These are phyloP conservation scores for Solenodon paradoxus DNA, from an alignment of 2,113 vertebrate genomes.

Conservation along the genomic window DNA sequence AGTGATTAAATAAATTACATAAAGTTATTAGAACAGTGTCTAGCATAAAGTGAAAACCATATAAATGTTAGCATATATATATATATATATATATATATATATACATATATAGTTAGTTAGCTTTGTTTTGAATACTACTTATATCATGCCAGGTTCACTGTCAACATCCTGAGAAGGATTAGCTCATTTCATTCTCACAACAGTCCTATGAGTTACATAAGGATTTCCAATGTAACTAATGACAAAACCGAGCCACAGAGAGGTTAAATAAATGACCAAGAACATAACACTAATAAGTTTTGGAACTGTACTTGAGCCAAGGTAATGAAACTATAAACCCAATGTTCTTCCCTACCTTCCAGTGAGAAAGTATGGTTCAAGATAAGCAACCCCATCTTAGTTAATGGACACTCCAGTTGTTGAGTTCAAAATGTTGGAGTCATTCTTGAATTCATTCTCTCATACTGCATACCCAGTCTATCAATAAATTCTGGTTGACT, in stretches of 20 bases:
- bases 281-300: neutral
- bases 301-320: neutral
- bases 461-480: neutral
- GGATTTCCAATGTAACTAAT: constrained; percentile 4
- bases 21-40: neutral
- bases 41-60: neutral
- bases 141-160: neutral
- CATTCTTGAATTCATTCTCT: neutral
- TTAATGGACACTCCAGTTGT: neutral
- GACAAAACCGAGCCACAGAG: neutral
- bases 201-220: neutral
- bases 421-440: neutral
- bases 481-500: neutral
- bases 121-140: neutral
- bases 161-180: neutral
- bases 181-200: neutral
- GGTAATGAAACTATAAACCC: neutral
- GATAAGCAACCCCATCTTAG: neutral
- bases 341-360: neutral
- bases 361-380: neutral
- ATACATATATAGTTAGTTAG: too few relatives aligned
- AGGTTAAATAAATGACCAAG: neutral
- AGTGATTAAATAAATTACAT: neutral
- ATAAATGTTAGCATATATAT: neutral
- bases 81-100: too few relatives aligned